Percentiles rank a stretch among this genome's conserved stretches.
Conservation (phyloP, 2,888 invertebrate genomes). For the Drosophila kokeensis region DNA sequence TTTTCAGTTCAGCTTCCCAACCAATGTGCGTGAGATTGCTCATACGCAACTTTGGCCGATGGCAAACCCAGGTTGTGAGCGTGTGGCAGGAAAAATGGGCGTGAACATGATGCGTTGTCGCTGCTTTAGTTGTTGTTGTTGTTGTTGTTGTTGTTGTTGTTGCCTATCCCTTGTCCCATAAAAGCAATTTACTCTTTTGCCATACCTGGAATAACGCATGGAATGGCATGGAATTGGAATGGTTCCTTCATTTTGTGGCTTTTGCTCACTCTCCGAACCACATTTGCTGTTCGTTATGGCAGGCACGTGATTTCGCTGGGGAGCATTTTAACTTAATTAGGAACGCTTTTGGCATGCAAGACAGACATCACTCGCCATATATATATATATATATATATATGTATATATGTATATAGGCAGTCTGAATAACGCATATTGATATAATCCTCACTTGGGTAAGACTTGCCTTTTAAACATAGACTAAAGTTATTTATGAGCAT, state of each 20-base stretch:
- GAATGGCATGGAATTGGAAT: slow-evolving; percentile 15
- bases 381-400: neutral
- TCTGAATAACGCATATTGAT: slow-evolving; percentile 16
- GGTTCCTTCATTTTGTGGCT: slow-evolving; percentile 45
- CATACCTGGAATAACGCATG: slow-evolving; percentile 22
- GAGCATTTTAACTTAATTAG: slow-evolving; percentile 81
- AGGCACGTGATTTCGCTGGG: slow-evolving; percentile 74
- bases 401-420: neutral
- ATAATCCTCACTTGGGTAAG: slow-evolving; percentile 26
- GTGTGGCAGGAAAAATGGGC: slow-evolving; percentile 30
- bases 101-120: slow-evolving; percentile 28
- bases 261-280: slow-evolving; percentile 14
- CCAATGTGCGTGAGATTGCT: slow-evolving; percentile 58
- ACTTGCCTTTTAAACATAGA: slow-evolving; percentile 43
- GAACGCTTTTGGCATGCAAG: slow-evolving; percentile 57
- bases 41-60: slow-evolving; percentile 59
- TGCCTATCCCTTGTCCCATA: slow-evolving; percentile 4
- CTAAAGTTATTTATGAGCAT: slow-evolving; percentile 36
- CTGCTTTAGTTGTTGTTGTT: slow-evolving; percentile 3
- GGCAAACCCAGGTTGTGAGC: neutral
- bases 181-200: slow-evolving; percentile 31
- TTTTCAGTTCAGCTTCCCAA: slow-evolving; percentile 33
- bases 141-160: slow-evolving; percentile 3
- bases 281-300: slow-evolving; percentile 55
- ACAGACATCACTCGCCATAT: slow-evolving; percentile 2